Evolutionary conservation across 2,797 vertebrate species (phyloP).

Genomic region (Macropodus opercularis): DNA sequence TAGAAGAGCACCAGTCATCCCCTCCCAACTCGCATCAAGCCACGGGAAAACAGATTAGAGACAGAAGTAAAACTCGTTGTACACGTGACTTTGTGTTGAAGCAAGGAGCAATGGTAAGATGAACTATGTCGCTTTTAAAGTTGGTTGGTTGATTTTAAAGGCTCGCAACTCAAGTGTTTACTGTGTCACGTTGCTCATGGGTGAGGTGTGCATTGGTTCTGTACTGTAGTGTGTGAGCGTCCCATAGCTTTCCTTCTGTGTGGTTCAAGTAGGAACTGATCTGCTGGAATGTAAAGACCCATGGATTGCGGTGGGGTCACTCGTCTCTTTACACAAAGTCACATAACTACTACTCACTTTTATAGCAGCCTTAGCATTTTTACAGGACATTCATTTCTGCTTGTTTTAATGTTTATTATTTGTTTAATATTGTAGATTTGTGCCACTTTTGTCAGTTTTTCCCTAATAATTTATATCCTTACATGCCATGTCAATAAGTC

Average conservation of each 20-base stretch:
- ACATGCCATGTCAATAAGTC: no score
- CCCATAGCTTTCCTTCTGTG: conserved; percentile 68
- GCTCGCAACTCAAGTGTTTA: no score
- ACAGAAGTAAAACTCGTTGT: conserved; percentile 9
- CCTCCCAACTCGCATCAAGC: conserved; percentile 14
- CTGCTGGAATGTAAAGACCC: conserved; percentile 79
- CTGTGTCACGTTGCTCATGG: conserved; percentile 33
- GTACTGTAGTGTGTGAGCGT: conserved; percentile 65
- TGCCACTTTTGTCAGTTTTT: no score
- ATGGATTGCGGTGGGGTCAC: conserved; percentile 74
- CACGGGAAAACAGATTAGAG: conserved; percentile 24
- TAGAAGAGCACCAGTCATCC: conserved; percentile 27
- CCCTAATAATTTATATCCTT: no score
- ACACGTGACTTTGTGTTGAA: background rate
- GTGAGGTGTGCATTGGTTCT: conserved; percentile 57
- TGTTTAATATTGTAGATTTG: no score
- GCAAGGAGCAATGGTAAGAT: no score
- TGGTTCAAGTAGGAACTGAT: conserved; percentile 75
- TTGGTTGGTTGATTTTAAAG: no score
- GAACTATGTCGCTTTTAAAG: no score
- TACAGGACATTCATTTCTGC: background rate
- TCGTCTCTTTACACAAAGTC: conserved; percentile 69
- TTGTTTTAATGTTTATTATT: conserved; percentile 19
- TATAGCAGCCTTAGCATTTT: conserved; percentile 25
- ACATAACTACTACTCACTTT: conserved; percentile 48